Conservation (phyloP, 2,797 vertebrate genomes). For the Sebastiscus tertius region DNA sequence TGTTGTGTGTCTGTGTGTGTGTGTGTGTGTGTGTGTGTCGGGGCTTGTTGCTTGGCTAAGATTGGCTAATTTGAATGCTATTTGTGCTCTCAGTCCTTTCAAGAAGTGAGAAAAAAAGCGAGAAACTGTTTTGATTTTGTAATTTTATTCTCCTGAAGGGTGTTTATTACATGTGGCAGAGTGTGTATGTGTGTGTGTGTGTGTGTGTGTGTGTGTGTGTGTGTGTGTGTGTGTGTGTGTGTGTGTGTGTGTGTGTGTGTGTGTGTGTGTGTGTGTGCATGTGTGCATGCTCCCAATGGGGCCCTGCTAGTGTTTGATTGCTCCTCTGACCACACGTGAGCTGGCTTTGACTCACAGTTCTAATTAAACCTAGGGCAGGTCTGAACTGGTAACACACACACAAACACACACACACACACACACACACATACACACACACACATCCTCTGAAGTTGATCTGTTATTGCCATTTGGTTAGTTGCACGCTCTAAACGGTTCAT, state of each 20-base stretch:
- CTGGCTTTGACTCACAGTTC: constrained; percentile 82
- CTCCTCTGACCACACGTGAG: constrained; percentile 81
- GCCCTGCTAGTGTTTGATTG: constrained; percentile 78
- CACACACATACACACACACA: constrained; percentile 7
- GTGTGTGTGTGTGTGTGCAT: background rate
- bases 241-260: constrained; percentile 1
- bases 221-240: background rate
- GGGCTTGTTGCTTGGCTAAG: constrained; percentile 16
- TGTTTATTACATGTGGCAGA: background rate
- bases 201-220: no score
- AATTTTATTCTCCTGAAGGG: background rate
- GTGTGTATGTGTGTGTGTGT: no score
- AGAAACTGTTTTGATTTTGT: background rate
- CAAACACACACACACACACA: constrained; percentile 22
- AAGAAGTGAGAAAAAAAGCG: background rate
- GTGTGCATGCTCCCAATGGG: constrained; percentile 26
- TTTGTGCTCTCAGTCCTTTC: background rate
- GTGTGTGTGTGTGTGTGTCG: constrained; percentile 6
- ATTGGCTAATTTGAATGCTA: background rate
- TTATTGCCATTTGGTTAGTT: constrained; percentile 67
- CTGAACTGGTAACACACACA: constrained; percentile 79
- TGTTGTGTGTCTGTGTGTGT: no score
- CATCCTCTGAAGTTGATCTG: constrained; percentile 58
- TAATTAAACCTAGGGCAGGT: constrained; percentile 90
- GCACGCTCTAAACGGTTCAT: constrained; percentile 50